Evolutionary conservation across 37 sponge, comb jelly and placozoan species (phyloP).

Genomic region (Bolinopsis microptera): DNA sequence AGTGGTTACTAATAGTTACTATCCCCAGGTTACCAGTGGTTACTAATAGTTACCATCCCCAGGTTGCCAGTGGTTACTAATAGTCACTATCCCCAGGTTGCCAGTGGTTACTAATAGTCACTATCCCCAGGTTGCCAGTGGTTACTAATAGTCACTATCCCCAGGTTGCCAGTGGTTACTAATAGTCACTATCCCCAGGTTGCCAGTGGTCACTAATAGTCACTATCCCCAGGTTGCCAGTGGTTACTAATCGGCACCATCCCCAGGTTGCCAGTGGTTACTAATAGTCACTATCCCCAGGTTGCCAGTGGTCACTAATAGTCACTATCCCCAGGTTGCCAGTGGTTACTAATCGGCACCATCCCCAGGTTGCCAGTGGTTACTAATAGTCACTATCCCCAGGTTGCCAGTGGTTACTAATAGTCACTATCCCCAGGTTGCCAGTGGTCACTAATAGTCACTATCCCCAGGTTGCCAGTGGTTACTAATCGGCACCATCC

Average conservation of each 20-base stretch:
- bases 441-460: too few relatives aligned
- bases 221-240: slow-evolving; percentile 68
- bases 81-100: neutral
- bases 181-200: neutral
- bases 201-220: neutral
- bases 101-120: neutral
- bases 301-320: too few relatives aligned
- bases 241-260: slow-evolving; percentile 79
- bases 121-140: neutral
- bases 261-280: too few relatives aligned
- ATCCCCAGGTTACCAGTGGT: neutral
- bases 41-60: neutral
- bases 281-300: too few relatives aligned
- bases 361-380: too few relatives aligned
- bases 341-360: too few relatives aligned
- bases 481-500: too few relatives aligned
- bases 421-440: too few relatives aligned
- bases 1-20: slow-evolving; percentile 70
- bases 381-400: too few relatives aligned
- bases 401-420: too few relatives aligned
- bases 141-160: neutral
- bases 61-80: neutral
- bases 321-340: too few relatives aligned
- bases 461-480: too few relatives aligned
- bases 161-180: neutral